Evolutionary conservation across 2,888 invertebrate genomes (phyloP), one percentile per base, ranked within the genome.

Genomic region (Nomada fabriciana): DNA sequence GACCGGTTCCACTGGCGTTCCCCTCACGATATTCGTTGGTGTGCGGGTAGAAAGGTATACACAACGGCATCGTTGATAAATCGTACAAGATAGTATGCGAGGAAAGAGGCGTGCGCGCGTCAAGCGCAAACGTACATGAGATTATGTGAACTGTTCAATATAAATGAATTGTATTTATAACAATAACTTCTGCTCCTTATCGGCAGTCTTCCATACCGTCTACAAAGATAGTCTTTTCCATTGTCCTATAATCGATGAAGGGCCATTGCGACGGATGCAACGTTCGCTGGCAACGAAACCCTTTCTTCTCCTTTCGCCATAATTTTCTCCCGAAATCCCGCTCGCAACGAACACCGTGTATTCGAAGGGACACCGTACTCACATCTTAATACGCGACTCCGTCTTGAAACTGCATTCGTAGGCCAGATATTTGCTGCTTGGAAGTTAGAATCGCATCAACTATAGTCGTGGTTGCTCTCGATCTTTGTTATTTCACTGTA

Each of bases 311-410:
- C 71, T 61, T 65, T 80, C 81, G 72, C 67, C 63, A 80, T 72
- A 82, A 76, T 72, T 81, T 60, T 43, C 64, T 61, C 65, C 25
- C 73, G 55, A 75, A 60, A 72, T 72, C 50, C 69, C 47, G 63
- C 65, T 57, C 61, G 55, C 55, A 42, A 70, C 43, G 57, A 42
- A 52, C 36, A 36, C 43, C 55, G 55, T 47, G 50, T 77, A 65
- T 61, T 74, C 80, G 57, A 68, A 50, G 61, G 25, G 60, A 68
- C 79, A 78, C 60, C 67, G 67, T 88, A 91, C 91, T 91, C 69
- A 91, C 91, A 91, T 91, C 82, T 91, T 91, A 91, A 86, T 76
- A 86, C 83, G 86, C 82, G 80, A 74, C 83, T 83, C 84, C 86
- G 65, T 85, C 73, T 76, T 83, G 76, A 80, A 82, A 75, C 88